These are phyloP conservation scores for Acanthosoma haemorrhoidale DNA, from an alignment of 2,888 invertebrate genomes.

Conservation along the genomic window DNA sequence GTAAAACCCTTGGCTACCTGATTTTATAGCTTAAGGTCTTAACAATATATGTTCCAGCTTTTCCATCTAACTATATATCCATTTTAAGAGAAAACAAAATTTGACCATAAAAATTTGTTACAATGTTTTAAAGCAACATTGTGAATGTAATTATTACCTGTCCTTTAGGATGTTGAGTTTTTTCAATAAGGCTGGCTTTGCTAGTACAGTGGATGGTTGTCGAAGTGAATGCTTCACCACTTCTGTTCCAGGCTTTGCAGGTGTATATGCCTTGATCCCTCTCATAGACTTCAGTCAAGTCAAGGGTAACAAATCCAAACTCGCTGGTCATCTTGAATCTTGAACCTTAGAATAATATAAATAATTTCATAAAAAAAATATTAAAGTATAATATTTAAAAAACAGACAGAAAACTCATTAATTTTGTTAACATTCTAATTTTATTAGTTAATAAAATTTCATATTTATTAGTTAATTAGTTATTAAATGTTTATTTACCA, in stretches of 20 bases:
- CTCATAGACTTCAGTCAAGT: conserved; percentile 85
- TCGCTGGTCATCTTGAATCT: conserved; percentile 90
- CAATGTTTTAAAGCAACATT: too few species aligned
- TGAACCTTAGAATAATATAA: conserved; percentile 50
- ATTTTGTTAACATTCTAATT: too few species aligned
- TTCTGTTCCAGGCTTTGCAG: conserved; percentile 80
- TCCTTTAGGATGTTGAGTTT: conserved; percentile 92
- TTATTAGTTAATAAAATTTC: too few species aligned
- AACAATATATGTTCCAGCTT: too few species aligned
- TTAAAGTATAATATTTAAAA: too few species aligned
- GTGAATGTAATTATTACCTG: conserved; percentile 46
- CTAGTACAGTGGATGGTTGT: conserved; percentile 79
- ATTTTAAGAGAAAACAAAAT: too few species aligned
- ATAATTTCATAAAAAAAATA: neutral
- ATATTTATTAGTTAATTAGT: neutral
- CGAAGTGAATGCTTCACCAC: conserved; percentile 87
- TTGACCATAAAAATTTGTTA: too few species aligned
- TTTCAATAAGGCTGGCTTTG: conserved; percentile 76
- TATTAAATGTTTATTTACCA: conserved; percentile 48
- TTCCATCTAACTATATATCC: too few species aligned
- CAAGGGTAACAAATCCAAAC: conserved; percentile 93
- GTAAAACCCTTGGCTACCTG: too few species aligned
- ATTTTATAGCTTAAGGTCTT: too few species aligned
- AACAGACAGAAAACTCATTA: too few species aligned
- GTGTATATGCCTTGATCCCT: conserved; percentile 92